Base-by-base conservation (phyloP, 2,113 vertebrate species). In the Corythornis cristatus region DNA sequence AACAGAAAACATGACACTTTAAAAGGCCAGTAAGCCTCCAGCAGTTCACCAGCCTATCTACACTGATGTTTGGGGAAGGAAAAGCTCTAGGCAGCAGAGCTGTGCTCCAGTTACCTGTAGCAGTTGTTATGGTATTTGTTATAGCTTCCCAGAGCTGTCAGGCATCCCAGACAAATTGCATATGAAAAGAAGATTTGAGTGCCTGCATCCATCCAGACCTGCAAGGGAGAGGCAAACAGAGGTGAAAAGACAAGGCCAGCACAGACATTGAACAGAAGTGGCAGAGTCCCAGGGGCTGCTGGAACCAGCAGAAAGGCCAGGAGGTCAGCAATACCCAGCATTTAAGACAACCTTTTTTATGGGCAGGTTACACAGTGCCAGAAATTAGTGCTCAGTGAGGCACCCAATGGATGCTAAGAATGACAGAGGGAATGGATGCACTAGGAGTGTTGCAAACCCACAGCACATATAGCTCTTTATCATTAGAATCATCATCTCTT, bases 191-290 rank as follows among this genome's bases (percentile, higher is more conserved):
- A 99, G 77, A 99, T 98, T 93, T 99, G 98, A 79, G 99, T 99
- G 50, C 99, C 99, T 3, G 99, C 99, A 19, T 99, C 99, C 99
- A 99, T 99, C 99, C 99, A 99, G 67, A 99, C 99, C 99, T 99
- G 68, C 51, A 88, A 90, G 84, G 93, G 83, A 90, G 82, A 96
- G 70, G 83, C 68, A 92, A 79, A 95, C 53, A 96, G 2, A 93
- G 60, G 65, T 95, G 82, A 96, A 82, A 79, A 83, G 71, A 71
- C 29, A 86, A 93, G 53, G 35, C 35, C 79, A 71, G 35, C 64
- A 62, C 54, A 78, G 54, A 48, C 40, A 21, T 37, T 60, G 67
- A 64, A 62, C 1, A 3, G n/a, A 80, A 46, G 31, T 53, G 42
- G 12, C 29, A 95, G 82, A 86, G 64, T 22, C 58, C 15, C 3